Base-by-base conservation (phyloP, 2,888 invertebrate species). In the Andrena dorsata region DNA sequence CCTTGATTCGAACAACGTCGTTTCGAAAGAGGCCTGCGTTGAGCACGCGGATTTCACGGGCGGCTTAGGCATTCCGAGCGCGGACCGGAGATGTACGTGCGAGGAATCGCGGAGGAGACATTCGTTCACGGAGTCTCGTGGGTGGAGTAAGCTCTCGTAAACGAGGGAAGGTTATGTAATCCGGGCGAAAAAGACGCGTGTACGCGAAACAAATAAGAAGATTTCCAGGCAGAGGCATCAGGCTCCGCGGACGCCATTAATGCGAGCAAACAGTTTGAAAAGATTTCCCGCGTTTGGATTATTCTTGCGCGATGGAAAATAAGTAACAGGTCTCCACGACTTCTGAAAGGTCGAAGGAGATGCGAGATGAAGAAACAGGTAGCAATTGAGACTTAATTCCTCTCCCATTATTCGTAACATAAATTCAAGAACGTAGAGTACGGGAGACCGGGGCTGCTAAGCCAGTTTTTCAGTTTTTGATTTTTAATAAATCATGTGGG, bases 31-130 rank as follows among this genome's bases (percentile, higher is more conserved):
- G 41, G 49, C 4, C 2, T 6, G 32, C 23, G 30, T 68, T 13
- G 2, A 47, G 41, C 30, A 5, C 13, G 16, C 32, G 56, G 72
- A 76, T 84, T 79, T 84, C 71, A 65, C 73, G 73, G 26, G 26
- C 5, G 13, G 65, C 51, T 75, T 83, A 79, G 51, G 51, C 41
- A 83, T 83, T 78, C 76, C 51, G 63, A 60, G 72, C 68, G 30
- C 64, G 58, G 64, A 35, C 68, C 35, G 41, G 66, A 53, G 72
- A 35, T 58, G 20, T 75, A 83, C 83, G 79, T 83, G 84, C 72
- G 26, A 16, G 30, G 84, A 79, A 79, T 84, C 72, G 56, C 13
- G 69, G 49, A 79, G 56, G 41, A 73, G 79, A 47, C 26, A 47
- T 83, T 68, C 73, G 66, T 63, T 49, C 47, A 53, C 64, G 56